These are phyloP conservation scores for Carcina quercana DNA, from an alignment of 2,888 invertebrate genomes.

Conservation along the genomic window DNA sequence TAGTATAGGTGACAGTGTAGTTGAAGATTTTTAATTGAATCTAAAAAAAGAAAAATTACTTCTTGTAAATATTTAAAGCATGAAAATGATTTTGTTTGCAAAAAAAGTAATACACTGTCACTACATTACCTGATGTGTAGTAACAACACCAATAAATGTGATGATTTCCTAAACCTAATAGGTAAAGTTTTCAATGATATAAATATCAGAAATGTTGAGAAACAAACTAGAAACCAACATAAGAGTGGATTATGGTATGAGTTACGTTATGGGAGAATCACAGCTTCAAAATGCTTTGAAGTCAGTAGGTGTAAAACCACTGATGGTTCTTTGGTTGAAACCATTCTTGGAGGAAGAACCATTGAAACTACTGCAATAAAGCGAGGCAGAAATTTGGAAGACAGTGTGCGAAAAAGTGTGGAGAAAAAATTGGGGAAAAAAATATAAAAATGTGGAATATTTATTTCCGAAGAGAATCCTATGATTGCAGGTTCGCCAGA, in stretches of 20 bases:
- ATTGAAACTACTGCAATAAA: constrained; percentile 13
- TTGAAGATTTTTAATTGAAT: background rate
- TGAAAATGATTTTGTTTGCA: constrained; percentile 5
- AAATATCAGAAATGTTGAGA: background rate
- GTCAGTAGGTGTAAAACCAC: constrained; percentile 13
- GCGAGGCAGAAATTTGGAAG: constrained; percentile 4
- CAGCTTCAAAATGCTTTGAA: constrained; percentile 20
- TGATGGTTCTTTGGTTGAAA: constrained; percentile 15
- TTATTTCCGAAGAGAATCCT: constrained; percentile 15
- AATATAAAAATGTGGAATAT: constrained; percentile 19
- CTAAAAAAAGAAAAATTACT: constrained; percentile 4
- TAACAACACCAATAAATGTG: constrained; percentile 15
- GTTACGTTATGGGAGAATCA: constrained; percentile 16
- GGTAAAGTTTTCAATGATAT: constrained; percentile 2
- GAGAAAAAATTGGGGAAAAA: constrained; percentile 15
- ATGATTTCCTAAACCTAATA: constrained; percentile 14
- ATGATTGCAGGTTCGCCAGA: no score
- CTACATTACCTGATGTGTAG: constrained; percentile 14
- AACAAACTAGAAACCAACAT: background rate
- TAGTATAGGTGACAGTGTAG: background rate
- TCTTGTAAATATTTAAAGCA: background rate
- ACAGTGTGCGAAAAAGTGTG: constrained; percentile 18
- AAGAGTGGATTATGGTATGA: constrained; percentile 14
- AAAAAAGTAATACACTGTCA: background rate
- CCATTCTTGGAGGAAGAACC: constrained; percentile 16